Conservation (phyloP, 1,140 invertebrate genomes). For the Oreohelix idahoensis region DNA sequence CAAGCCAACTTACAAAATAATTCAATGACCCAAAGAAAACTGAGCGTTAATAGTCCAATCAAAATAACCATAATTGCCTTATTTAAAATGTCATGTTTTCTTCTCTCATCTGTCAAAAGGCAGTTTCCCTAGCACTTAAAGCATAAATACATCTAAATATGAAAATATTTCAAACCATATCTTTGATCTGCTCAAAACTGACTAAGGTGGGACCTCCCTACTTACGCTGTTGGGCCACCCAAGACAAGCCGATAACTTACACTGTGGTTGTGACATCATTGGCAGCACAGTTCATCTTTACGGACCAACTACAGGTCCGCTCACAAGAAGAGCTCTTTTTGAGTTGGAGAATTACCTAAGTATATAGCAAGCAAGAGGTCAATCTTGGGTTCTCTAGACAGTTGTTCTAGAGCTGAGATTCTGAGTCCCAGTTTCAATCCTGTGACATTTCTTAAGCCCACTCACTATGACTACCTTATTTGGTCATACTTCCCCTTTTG, state of each 20-base stretch:
- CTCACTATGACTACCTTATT: background rate
- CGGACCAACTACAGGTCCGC: slow-evolving; percentile 25
- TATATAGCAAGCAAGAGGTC: slow-evolving; percentile 41
- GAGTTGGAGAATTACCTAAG: slow-evolving; percentile 23
- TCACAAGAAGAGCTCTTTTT: slow-evolving; percentile 12
- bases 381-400: slow-evolving; percentile 34
- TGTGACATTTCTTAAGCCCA: background rate
- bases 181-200: background rate
- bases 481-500: no score
- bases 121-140: no score
- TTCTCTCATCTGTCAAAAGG: background rate
- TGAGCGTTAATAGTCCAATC: no score
- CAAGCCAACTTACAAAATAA: no score
- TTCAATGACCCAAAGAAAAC: no score
- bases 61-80: no score
- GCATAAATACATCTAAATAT: background rate
- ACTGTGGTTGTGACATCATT: slow-evolving; percentile 24
- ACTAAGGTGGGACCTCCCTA: slow-evolving; percentile 15
- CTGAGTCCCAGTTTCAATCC: background rate
- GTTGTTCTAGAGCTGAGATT: background rate
- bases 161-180: background rate
- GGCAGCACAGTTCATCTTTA: slow-evolving; percentile 24
- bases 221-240: slow-evolving; percentile 32
- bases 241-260: slow-evolving; percentile 33
- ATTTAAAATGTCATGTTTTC: no score